Evolutionary conservation across 2,113 vertebrate species (phyloP).

Genomic region (Takifugu bimaculatus): DNA sequence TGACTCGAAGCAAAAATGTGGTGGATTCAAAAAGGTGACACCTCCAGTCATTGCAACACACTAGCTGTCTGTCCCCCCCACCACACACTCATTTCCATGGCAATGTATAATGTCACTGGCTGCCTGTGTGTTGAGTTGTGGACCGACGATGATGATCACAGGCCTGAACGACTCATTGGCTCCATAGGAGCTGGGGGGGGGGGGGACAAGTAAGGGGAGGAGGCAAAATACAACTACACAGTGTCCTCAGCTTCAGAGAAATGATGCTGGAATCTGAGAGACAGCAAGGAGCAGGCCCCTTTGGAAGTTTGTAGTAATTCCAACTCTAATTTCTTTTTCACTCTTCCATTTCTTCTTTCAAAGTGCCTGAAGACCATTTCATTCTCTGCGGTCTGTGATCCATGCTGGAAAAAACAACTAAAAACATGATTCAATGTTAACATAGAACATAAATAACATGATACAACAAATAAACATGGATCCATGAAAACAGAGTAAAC

Average conservation of each 20-base stretch:
- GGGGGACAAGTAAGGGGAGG: constrained; percentile 12
- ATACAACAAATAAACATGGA: background rate
- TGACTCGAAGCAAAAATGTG: background rate
- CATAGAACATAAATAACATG: too few relatives aligned
- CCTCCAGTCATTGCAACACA: too few relatives aligned
- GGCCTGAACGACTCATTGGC: constrained; percentile 42
- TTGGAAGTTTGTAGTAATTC: too few relatives aligned
- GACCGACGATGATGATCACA: constrained; percentile 42
- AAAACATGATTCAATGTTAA: too few relatives aligned
- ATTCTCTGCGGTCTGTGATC: too few relatives aligned
- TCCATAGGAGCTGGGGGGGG: constrained; percentile 27
- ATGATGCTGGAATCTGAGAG: constrained; percentile 20
- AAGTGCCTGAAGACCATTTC: too few relatives aligned
- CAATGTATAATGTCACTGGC: constrained; percentile 59
- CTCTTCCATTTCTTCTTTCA: too few relatives aligned
- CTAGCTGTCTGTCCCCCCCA: constrained; percentile 1
- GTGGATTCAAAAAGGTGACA: too few relatives aligned
- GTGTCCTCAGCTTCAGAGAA: constrained; percentile 28
- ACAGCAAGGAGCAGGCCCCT: background rate
- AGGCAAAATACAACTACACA: constrained; percentile 9
- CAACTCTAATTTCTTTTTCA: too few relatives aligned
- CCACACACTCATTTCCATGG: constrained; percentile 15
- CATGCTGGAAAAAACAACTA: too few relatives aligned
- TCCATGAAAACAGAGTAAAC: background rate
- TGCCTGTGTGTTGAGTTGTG: constrained; percentile 39